Evolutionary conservation across 2,888 invertebrate genomes (phyloP).

Genomic region (Hymenopus coronatus): DNA sequence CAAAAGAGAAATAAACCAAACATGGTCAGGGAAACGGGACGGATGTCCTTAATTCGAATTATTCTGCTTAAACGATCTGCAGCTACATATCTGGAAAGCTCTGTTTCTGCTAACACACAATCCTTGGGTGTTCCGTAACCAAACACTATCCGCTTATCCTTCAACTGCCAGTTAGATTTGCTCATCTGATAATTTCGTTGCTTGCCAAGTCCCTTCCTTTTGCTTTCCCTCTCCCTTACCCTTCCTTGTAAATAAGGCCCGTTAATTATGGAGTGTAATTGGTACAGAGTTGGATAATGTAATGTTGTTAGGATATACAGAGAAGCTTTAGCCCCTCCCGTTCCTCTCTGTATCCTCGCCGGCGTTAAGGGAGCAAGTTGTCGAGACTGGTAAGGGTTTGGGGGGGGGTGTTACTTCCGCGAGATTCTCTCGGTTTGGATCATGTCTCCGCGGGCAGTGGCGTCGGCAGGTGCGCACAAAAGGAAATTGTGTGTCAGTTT

Average conservation of each 20-base stretch:
- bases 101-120: background rate
- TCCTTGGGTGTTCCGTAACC: background rate
- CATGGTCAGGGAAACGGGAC: background rate
- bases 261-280: slow-evolving; percentile 36
- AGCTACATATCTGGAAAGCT: background rate
- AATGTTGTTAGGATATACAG: slow-evolving; percentile 33
- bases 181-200: slow-evolving; percentile 26
- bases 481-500: background rate
- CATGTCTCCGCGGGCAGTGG: background rate
- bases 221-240: slow-evolving; percentile 7
- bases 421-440: background rate
- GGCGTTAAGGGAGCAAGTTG: slow-evolving; percentile 6
- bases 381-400: too few species aligned
- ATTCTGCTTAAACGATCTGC: slow-evolving; percentile 25
- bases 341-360: background rate
- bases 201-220: background rate
- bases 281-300: slow-evolving; percentile 35
- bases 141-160: slow-evolving; percentile 13
- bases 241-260: slow-evolving; percentile 25
- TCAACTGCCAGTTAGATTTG: background rate
- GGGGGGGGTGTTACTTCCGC: background rate
- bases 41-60: slow-evolving; percentile 20
- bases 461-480: background rate
- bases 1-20: background rate
- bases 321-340: slow-evolving; percentile 14